Conservation (phyloP, 2,888 invertebrate species). For the Enchytraeus crypticus region DNA sequence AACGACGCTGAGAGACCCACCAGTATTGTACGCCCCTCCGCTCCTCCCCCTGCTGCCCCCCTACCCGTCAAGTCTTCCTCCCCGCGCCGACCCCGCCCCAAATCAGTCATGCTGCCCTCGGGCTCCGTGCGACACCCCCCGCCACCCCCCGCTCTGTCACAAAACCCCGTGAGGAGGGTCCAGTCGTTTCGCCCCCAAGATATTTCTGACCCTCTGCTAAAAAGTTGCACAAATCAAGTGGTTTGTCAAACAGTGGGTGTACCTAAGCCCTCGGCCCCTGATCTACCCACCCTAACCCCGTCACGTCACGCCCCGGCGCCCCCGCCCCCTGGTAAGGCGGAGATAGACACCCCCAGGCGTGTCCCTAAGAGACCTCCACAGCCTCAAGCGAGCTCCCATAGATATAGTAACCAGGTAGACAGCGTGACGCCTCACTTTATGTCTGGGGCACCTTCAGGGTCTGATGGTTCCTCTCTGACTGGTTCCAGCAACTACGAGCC, state of each 20-base stretch:
- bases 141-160: not conserved
- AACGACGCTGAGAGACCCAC: slow-evolving; percentile 5
- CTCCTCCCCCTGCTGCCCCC: not conserved
- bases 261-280: not conserved
- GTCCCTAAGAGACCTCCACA: slow-evolving; percentile 3
- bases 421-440: not conserved
- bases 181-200: slow-evolving; percentile 5
- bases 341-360: not conserved
- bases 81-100: not conserved
- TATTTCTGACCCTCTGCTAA: not conserved
- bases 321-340: not conserved
- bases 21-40: not conserved
- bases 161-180: not conserved
- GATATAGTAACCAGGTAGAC: not conserved
- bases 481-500: not conserved
- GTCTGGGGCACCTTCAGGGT: not conserved
- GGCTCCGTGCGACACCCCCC: not conserved
- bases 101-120: not conserved
- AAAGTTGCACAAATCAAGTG: slow-evolving; percentile 1
- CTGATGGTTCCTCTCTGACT: no score
- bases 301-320: slow-evolving; percentile 3
- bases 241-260: slow-evolving; percentile 1
- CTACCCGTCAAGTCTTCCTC: not conserved
- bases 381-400: not conserved
- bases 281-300: not conserved